phyloP scores from a whole-genome alignment of 23 tunicate species.

The Diplosoma virens region DNA sequence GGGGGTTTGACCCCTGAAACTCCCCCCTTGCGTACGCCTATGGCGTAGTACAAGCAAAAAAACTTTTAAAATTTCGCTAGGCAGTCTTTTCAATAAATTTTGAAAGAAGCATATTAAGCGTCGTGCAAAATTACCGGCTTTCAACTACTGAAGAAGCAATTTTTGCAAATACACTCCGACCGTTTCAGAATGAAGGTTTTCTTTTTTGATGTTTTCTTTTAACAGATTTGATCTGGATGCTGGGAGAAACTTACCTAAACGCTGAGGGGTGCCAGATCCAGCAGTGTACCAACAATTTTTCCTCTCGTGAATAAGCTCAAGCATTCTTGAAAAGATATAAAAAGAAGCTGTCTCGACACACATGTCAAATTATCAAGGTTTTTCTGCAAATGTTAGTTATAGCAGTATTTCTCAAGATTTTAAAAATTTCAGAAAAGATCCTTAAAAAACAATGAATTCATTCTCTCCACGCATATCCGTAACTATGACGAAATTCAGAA shows the following conservation, averaged over 20 bases:
- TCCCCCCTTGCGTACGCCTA: no score
- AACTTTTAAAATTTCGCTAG: no score
- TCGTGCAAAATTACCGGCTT: no score
- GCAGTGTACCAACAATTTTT: background rate
- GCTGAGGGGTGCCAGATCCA: background rate
- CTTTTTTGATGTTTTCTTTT: background rate
- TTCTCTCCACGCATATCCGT: background rate
- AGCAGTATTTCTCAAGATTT: background rate
- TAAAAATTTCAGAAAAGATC: background rate
- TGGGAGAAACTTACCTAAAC: background rate
- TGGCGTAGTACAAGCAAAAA: no score
- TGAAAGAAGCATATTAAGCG: no score
- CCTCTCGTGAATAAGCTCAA: conserved; percentile 1
- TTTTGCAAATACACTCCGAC: no score
- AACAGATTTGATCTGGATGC: background rate
- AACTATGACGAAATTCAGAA: background rate
- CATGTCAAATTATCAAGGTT: background rate
- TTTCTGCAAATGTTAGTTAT: background rate
- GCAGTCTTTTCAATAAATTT: no score
- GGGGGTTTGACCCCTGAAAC: no score
- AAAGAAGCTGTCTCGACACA: background rate
- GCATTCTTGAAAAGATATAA: background rate
- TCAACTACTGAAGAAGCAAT: no score
- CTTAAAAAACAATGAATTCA: background rate
- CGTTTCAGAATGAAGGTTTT: no score